Evolutionary conservation across 2,113 vertebrate species (phyloP).

Genomic region (Lampris megalopsis): DNA sequence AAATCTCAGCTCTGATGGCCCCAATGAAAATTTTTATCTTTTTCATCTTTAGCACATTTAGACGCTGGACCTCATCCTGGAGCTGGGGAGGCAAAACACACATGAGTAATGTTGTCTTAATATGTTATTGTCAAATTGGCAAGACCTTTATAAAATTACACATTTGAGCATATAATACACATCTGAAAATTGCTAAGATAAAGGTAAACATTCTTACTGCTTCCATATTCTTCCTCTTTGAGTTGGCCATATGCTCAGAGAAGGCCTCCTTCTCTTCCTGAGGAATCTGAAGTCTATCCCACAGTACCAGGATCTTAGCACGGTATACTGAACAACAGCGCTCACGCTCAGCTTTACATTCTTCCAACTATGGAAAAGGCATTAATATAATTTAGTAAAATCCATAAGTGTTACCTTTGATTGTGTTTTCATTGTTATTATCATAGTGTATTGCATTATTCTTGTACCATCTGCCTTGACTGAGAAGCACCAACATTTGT

Average conservation of each 20-base stretch:
- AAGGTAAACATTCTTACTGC: conserved; percentile 82
- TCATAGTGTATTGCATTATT: too few species aligned
- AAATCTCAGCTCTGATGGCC: conserved; percentile 84
- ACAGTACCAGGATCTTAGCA: conserved; percentile 84
- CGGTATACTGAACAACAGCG: conserved; percentile 80
- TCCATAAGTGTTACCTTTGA: background rate
- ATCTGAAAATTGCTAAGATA: background rate
- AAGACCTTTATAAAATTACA: too few species aligned
- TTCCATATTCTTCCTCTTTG: conserved; percentile 81
- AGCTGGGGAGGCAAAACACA: conserved; percentile 76
- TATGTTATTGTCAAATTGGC: too few species aligned
- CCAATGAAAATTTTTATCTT: conserved; percentile 87
- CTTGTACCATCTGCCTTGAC: too few species aligned
- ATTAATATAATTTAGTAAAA: background rate
- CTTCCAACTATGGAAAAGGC: conserved; percentile 82
- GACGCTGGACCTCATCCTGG: conserved; percentile 83
- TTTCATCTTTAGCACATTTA: conserved; percentile 89
- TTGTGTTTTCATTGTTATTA: too few species aligned
- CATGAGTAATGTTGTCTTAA: background rate
- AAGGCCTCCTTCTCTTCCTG: conserved; percentile 83
- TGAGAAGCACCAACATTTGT: too few species aligned
- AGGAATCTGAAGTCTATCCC: conserved; percentile 88
- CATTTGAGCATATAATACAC: too few species aligned
- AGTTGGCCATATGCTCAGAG: conserved; percentile 77
- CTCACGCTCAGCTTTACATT: conserved; percentile 83